Evolutionary conservation across 2,888 invertebrate genomes (phyloP), one percentile per base, ranked within the genome.

Genomic region (Apamea sordens): DNA sequence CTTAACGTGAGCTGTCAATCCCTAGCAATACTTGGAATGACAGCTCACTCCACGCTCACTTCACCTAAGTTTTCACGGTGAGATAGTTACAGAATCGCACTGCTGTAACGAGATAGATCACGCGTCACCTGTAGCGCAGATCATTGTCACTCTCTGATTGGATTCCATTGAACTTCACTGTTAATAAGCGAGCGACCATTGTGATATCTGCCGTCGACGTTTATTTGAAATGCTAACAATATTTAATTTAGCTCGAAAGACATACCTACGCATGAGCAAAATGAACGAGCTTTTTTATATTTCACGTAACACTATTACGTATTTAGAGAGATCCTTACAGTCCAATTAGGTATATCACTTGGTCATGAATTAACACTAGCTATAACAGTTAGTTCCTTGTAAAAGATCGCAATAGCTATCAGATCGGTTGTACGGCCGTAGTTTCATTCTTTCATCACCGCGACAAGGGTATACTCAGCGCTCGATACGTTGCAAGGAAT

Each of bases 281-380:
- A 69, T 70, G 50, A 68, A 75, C 74, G 67, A 65, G 36, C 71
- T 28, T 77, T 59, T 70, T 64, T 18, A 75, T 74, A 64, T 44
- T 32, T 71, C 68, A 72, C 71, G 77, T 73, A 80, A 80, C 41
- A 21, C 74, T 61, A 76, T 83, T 84, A 86, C 89, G 83, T 88
- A 86, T 88, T 63, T 77, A 73, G 72, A 72, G 79, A 87, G 75
- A 68, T 82, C 75, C 88, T 88, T 83, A 87, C 69, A 80, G 59
- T 80, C 73, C 82, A 82, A 83, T 80, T 84, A 79, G 63, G 56
- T 81, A 73, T 86, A 89, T 88, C 88, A 80, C 87, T 89, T 88
- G 89, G 88, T 88, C 86, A 80, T 83, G 70, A 80, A 71, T 78
- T 88, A 86, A 83, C 70, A 59, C 79, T 88, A 87, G 71, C n/a